phyloP scores from a whole-genome alignment of 2,888 invertebrate species.

The Eilema griseolum region DNA sequence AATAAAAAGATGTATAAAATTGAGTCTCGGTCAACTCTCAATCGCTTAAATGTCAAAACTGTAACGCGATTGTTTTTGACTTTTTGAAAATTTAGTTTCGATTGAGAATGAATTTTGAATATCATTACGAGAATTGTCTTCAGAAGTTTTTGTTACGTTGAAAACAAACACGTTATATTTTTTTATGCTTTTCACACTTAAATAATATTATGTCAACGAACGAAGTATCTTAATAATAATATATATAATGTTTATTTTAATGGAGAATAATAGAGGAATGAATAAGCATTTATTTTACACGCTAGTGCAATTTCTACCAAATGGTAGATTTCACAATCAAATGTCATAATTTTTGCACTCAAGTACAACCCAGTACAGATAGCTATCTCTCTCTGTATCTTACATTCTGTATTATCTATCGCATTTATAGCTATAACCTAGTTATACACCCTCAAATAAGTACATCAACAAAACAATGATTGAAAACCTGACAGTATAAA shows the following conservation, averaged over 20 bases:
- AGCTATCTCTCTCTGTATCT: not conserved
- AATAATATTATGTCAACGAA: not conserved
- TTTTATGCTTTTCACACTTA: not conserved
- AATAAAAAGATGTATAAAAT: too few species aligned
- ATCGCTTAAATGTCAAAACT: too few species aligned
- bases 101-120: too few species aligned
- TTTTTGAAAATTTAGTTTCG: too few species aligned
- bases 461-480: too few species aligned
- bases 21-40: too few species aligned
- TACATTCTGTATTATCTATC: not conserved
- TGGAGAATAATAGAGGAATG: too few species aligned
- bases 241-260: not conserved
- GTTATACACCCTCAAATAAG: too few species aligned
- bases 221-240: not conserved
- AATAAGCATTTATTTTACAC: not conserved
- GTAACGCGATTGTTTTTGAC: too few species aligned
- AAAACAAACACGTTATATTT: not conserved
- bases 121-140: constrained; percentile 15
- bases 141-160: not conserved
- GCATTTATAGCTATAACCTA: too few species aligned
- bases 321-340: not conserved
- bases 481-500: too few species aligned
- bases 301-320: not conserved
- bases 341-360: not conserved
- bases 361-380: not conserved